phyloP scores from a whole-genome alignment of 1,140 invertebrate species.

The Lamellibrachia luymesi region DNA sequence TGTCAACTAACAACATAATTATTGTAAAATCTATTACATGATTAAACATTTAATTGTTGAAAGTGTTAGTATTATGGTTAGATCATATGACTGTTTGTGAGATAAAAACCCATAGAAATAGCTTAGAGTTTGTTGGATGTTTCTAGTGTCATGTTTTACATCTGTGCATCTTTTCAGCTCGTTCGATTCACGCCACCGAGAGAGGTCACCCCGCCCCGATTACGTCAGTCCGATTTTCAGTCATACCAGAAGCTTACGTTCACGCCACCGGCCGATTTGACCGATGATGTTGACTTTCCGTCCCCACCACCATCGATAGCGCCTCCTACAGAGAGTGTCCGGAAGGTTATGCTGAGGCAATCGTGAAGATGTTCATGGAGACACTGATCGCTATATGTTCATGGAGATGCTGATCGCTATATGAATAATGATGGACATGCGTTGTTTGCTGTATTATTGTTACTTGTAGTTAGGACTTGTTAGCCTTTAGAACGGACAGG shows the following conservation, averaged over 20 bases:
- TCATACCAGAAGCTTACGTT: slow-evolving; percentile 23
- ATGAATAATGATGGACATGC: not conserved
- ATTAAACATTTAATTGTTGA: not conserved
- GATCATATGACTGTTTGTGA: not conserved
- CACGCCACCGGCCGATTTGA: not conserved
- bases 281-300: not conserved
- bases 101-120: not conserved
- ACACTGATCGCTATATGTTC: not conserved
- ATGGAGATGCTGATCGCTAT: not conserved
- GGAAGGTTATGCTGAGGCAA: not conserved
- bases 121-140: not conserved
- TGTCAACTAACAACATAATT: not conserved
- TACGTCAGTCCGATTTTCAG: slow-evolving; percentile 21
- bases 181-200: slow-evolving; percentile 30
- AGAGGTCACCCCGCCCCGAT: slow-evolving; percentile 24
- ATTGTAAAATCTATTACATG: not conserved
- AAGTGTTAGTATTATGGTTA: not conserved
- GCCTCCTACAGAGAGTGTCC: not conserved
- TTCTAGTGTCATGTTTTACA: not conserved
- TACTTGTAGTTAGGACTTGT: not conserved
- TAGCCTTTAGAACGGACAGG: not conserved
- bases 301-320: not conserved
- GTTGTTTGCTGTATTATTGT: not conserved
- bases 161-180: slow-evolving; percentile 19
- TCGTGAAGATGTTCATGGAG: not conserved